Evolutionary conservation across 2,797 vertebrate genomes (phyloP).

Genomic region (Trichosurus vulpecula): DNA sequence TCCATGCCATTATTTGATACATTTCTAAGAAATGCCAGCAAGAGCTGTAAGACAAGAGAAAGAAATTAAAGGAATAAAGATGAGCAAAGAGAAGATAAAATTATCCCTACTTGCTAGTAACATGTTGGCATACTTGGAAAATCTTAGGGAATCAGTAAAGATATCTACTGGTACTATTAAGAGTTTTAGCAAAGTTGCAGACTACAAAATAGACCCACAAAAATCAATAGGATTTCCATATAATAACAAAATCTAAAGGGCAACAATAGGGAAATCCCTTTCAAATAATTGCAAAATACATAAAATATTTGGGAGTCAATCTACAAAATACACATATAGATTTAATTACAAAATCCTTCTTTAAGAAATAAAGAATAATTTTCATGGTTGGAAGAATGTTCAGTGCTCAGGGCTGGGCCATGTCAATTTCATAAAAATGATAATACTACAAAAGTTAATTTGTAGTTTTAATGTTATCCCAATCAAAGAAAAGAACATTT

Average conservation of each 20-base stretch:
- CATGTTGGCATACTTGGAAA: background rate
- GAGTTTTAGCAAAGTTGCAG: background rate
- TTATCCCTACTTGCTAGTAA: background rate
- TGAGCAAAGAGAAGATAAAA: background rate
- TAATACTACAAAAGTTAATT: background rate
- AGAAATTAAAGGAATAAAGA: background rate
- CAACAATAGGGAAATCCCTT: background rate
- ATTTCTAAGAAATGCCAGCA: background rate
- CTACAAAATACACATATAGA: background rate
- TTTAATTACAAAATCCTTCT: background rate
- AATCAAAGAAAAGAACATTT: background rate
- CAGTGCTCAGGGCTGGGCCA: background rate
- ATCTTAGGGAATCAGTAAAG: background rate
- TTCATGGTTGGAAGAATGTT: background rate
- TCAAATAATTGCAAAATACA: background rate
- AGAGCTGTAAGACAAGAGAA: background rate
- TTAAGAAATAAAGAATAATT: background rate
- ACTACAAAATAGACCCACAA: background rate
- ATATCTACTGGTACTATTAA: background rate
- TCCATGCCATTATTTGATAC: background rate
- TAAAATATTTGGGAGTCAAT: background rate
- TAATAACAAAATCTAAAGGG: background rate
- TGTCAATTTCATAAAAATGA: background rate
- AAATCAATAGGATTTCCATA: background rate
- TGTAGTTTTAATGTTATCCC: background rate